These are phyloP conservation scores for Lacerta bilineata DNA, from an alignment of 2,797 vertebrate species.

Conservation along the genomic window DNA sequence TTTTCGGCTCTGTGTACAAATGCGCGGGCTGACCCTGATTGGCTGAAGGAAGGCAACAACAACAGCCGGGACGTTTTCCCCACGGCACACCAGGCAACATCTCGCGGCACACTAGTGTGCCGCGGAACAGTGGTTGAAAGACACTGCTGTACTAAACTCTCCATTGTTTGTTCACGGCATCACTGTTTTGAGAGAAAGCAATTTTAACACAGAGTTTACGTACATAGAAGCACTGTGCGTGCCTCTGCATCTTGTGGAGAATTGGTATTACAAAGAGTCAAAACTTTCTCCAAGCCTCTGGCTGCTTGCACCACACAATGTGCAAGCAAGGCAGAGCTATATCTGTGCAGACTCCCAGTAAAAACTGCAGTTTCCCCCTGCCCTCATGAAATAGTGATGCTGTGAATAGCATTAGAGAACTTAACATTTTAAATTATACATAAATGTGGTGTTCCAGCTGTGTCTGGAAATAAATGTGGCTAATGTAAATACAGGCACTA, in stretches of 20 bases:
- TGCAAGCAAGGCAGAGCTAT: background rate
- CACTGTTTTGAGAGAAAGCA: background rate
- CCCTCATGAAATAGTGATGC: background rate
- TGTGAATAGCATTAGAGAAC: background rate
- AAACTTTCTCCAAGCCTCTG: background rate
- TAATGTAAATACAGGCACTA: conserved; percentile 42
- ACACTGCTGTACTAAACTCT: background rate
- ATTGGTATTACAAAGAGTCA: background rate
- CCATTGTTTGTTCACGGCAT: conserved; percentile 1
- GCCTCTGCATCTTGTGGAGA: background rate
- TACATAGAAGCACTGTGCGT: background rate
- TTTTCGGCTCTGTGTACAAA: too few species aligned
- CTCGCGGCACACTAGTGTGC: too few species aligned
- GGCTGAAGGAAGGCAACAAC: too few species aligned
- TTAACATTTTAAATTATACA: conserved; percentile 28
- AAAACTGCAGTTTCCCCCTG: conserved; percentile 23
- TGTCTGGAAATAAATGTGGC: conserved; percentile 44
- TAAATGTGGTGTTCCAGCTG: conserved; percentile 27
- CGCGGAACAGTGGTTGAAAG: too few species aligned
- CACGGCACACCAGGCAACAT: too few species aligned
- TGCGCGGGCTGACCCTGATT: too few species aligned
- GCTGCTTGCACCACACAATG: background rate
- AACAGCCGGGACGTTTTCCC: too few species aligned
- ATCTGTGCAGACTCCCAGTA: background rate
- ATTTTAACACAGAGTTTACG: conserved; percentile 27